Evolutionary conservation across 2,888 invertebrate species (phyloP).

Genomic region (Aleiodes leptofemur): DNA sequence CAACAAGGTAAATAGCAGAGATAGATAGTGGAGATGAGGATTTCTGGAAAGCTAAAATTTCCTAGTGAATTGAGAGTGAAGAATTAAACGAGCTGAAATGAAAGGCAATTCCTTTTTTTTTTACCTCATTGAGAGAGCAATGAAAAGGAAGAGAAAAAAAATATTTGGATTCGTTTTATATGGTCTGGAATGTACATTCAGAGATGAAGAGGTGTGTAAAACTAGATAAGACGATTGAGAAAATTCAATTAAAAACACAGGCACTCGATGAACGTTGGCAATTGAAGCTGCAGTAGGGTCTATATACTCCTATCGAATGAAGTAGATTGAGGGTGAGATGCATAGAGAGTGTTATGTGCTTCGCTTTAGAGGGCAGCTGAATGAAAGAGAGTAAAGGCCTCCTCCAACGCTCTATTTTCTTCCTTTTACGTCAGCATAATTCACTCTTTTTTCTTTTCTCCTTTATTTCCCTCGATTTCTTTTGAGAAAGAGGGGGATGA

Average conservation of each 20-base stretch:
- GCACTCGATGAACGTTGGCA: slow-evolving; percentile 57
- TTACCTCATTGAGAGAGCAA: too few species aligned
- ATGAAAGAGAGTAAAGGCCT: background rate
- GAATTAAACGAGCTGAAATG: background rate
- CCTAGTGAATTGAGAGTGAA: background rate
- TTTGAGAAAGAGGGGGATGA: too few species aligned
- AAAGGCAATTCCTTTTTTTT: too few species aligned
- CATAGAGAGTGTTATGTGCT: background rate
- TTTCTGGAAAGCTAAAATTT: too few species aligned
- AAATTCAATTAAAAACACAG: slow-evolving; percentile 63
- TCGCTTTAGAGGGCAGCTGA: background rate
- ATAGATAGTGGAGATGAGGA: too few species aligned
- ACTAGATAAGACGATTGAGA: slow-evolving; percentile 39
- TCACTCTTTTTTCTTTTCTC: background rate
- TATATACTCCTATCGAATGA: slow-evolving; percentile 13
- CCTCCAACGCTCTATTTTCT: background rate
- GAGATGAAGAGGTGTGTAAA: too few species aligned
- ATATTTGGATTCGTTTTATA: too few species aligned
- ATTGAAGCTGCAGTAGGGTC: slow-evolving; percentile 57
- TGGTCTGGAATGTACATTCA: too few species aligned
- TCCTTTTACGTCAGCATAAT: background rate
- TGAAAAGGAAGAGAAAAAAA: too few species aligned
- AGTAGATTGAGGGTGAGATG: slow-evolving; percentile 3
- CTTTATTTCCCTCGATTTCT: background rate
- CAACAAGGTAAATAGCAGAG: too few species aligned